A percentile compares a stretch with the other conserved stretches of the same genome.
Evolutionary conservation across 2,113 vertebrate genomes (phyloP).

Genomic region (Elgaria multicarinata): DNA sequence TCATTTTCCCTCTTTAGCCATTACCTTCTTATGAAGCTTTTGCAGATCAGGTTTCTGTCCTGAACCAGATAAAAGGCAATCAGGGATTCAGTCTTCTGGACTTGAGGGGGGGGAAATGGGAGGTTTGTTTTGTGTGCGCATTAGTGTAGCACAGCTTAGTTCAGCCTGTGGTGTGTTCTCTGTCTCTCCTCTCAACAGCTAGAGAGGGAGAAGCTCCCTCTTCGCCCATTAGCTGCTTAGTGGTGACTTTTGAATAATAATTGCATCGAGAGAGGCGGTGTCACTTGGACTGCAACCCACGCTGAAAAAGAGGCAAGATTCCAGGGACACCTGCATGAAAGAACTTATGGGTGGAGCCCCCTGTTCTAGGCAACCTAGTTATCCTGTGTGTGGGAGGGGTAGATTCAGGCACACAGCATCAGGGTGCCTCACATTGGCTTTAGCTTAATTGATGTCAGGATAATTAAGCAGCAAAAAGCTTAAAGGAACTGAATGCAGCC

Average conservation of each 20-base stretch:
- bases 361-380: neutral
- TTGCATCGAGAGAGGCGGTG: neutral
- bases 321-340: neutral
- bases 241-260: neutral
- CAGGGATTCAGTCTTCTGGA: neutral
- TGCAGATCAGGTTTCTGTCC: slow-evolving; percentile 9
- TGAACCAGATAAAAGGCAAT: neutral
- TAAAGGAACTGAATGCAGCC: slow-evolving; percentile 46
- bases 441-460: slow-evolving; percentile 48
- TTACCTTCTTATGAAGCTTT: neutral
- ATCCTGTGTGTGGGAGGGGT: neutral
- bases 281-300: neutral
- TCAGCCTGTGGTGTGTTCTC: neutral
- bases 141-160: neutral
- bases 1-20: neutral
- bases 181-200: neutral
- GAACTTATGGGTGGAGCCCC: neutral
- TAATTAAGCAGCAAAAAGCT: slow-evolving; percentile 50
- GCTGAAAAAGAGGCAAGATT: neutral
- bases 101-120: neutral
- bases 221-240: slow-evolving; percentile 9
- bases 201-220: neutral
- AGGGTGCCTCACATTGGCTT: slow-evolving; percentile 58
- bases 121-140: neutral
- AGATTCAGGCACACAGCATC: neutral